Conservation (phyloP, 2,113 vertebrate genomes). For the Salvator merianae region DNA sequence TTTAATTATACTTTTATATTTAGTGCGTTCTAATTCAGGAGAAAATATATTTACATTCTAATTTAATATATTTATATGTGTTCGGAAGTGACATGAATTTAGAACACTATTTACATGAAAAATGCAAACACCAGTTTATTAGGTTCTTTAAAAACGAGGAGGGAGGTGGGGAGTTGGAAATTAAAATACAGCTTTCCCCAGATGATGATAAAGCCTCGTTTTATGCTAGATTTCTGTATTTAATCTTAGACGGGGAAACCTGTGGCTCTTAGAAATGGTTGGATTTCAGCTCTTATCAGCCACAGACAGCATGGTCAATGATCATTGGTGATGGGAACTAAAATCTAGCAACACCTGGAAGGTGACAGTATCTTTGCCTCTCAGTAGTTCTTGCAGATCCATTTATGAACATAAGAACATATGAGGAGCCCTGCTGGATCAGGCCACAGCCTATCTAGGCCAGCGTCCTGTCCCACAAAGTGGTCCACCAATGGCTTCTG, state of each 20-base stretch:
- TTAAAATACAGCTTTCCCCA: neutral
- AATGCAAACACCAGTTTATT: no score
- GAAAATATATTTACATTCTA: slow-evolving; percentile 42
- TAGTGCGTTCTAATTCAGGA: slow-evolving; percentile 41
- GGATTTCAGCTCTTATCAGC: neutral
- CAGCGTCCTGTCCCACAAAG: no score
- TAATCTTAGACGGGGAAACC: neutral
- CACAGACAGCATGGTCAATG: neutral
- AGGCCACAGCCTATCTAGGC: no score
- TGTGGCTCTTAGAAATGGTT: neutral
- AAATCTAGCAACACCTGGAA: neutral
- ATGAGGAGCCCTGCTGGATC: no score
- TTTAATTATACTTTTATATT: slow-evolving; percentile 56
- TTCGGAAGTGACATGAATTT: neutral
- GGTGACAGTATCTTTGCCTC: no score
- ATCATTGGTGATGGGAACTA: neutral
- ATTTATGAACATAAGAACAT: no score
- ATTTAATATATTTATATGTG: slow-evolving; percentile 38
- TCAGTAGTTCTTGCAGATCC: no score
- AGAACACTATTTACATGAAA: neutral
- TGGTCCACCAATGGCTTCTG: no score
- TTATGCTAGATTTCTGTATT: neutral
- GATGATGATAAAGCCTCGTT: neutral
- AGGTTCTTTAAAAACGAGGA: neutral
- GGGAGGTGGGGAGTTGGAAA: neutral